Evolutionary conservation across 2,888 invertebrate genomes (phyloP).

Genomic region (Pandemis corylana): DNA sequence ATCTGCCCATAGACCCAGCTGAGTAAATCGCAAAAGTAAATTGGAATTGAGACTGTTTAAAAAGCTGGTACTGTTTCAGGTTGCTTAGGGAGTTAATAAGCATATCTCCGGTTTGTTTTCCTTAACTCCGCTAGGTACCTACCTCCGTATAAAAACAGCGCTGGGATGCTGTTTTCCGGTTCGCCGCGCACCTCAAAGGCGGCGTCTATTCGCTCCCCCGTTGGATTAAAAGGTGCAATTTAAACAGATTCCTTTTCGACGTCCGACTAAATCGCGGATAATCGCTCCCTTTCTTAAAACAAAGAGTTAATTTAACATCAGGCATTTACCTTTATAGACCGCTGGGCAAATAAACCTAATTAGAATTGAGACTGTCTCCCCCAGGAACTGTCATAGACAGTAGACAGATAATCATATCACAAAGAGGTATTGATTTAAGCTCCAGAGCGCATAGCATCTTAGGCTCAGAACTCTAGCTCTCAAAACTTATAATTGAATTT

Average conservation of each 20-base stretch:
- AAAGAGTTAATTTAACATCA: conserved; percentile 47
- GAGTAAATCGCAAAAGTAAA: conserved; percentile 38
- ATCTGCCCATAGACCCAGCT: conserved; percentile 16
- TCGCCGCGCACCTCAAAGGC: conserved; percentile 51
- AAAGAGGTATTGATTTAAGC: conserved; percentile 63
- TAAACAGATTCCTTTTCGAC: conserved; percentile 57
- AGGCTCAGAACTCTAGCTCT: conserved; percentile 58
- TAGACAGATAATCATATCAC: conserved; percentile 56
- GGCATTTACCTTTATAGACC: conserved; percentile 44
- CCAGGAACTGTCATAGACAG: conserved; percentile 37
- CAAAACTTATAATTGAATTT: conserved; percentile 75
- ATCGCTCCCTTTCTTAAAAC: conserved; percentile 47
- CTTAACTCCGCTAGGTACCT: conserved; percentile 42
- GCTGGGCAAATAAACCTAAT: conserved; percentile 34
- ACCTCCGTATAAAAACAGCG: conserved; percentile 44
- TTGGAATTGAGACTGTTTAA: conserved; percentile 44
- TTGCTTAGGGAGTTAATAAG: conserved; percentile 54
- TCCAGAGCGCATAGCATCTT: conserved; percentile 58
- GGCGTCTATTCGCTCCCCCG: conserved; percentile 48
- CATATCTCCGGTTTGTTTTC: conserved; percentile 52
- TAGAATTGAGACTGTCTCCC: conserved; percentile 29
- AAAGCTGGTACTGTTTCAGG: conserved; percentile 45
- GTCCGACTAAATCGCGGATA: conserved; percentile 51
- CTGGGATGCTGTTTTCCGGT: conserved; percentile 56
- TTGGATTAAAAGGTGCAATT: conserved; percentile 62